Percentiles rank a stretch among this genome's conserved stretches.
Conservation (phyloP, 2,113 vertebrate species). For the Ancistrus triradiatus region DNA sequence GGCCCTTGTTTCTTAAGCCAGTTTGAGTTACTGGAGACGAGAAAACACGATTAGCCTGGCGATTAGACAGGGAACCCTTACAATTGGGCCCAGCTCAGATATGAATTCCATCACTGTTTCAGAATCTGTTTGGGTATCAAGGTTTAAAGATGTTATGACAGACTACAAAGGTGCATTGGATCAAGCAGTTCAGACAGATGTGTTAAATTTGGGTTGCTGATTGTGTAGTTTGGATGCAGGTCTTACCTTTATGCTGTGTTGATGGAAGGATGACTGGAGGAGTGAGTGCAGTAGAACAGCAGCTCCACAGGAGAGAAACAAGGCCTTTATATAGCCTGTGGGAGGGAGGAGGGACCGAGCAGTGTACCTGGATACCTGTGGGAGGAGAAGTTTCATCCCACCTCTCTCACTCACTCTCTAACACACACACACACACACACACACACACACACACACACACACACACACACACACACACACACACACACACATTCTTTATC, state of each 20-base stretch:
- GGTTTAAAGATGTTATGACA: neutral
- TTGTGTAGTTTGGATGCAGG: neutral
- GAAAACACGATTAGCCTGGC: neutral
- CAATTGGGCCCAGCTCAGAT: neutral
- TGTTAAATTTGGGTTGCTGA: neutral
- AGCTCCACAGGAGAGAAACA: neutral
- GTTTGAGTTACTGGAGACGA: conserved; percentile 4
- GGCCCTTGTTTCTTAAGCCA: conserved; percentile 43
- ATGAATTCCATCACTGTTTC: no score
- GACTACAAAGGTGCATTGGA: neutral
- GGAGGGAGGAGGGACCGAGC: conserved; percentile 14
- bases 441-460: no score
- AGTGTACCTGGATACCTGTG: conserved; percentile 29
- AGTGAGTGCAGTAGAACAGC: neutral
- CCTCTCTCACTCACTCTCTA: conserved; percentile 7
- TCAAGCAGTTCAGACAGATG: neutral
- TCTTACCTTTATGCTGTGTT: conserved; percentile 29
- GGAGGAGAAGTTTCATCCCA: conserved; percentile 17
- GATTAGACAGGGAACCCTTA: neutral
- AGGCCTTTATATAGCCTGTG: conserved; percentile 27
- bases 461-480: no score
- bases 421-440: no score
- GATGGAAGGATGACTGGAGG: conserved; percentile 23
- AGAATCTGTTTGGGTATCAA: neutral
- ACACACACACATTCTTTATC: no score